A percentile compares a stretch with the other conserved stretches of the same genome.
Conservation (phyloP, 2,888 invertebrate species). For the Acleris literana region DNA sequence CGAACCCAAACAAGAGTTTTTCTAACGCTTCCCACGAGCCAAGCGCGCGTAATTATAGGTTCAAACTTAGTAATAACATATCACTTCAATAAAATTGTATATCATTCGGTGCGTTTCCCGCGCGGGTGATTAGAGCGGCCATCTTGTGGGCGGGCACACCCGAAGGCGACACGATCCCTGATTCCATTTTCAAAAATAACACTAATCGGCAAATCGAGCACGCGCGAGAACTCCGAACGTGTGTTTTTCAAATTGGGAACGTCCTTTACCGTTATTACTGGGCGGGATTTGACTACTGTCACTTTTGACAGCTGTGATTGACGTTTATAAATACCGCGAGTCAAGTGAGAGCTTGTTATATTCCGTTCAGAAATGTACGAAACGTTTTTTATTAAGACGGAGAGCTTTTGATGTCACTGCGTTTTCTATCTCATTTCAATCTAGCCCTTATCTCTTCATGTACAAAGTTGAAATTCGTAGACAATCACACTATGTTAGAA, state of each 20-base stretch:
- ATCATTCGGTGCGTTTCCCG: conserved; percentile 78
- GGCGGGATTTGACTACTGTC: conserved; percentile 80
- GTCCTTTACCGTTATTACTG: conserved; percentile 76
- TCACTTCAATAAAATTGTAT: conserved; percentile 83
- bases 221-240: conserved; percentile 76
- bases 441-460: conserved; percentile 39
- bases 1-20: conserved; percentile 72
- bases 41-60: conserved; percentile 79
- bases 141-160: conserved; percentile 81
- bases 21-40: conserved; percentile 82
- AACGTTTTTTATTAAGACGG: conserved; percentile 66
- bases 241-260: conserved; percentile 80
- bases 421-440: conserved; percentile 38
- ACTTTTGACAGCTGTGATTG: conserved; percentile 80
- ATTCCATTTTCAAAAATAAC: conserved; percentile 82
- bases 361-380: conserved; percentile 59
- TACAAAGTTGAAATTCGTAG: conserved; percentile 48
- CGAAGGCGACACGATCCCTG: conserved; percentile 81
- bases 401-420: conserved; percentile 62
- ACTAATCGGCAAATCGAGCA: conserved; percentile 81
- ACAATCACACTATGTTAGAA: conserved; percentile 33
- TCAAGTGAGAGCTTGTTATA: conserved; percentile 75
- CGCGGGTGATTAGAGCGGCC: conserved; percentile 80
- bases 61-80: conserved; percentile 78
- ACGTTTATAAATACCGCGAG: conserved; percentile 77